Base-by-base conservation (phyloP, 2,888 invertebrate species). In the Hydrotaea diabolus region DNA sequence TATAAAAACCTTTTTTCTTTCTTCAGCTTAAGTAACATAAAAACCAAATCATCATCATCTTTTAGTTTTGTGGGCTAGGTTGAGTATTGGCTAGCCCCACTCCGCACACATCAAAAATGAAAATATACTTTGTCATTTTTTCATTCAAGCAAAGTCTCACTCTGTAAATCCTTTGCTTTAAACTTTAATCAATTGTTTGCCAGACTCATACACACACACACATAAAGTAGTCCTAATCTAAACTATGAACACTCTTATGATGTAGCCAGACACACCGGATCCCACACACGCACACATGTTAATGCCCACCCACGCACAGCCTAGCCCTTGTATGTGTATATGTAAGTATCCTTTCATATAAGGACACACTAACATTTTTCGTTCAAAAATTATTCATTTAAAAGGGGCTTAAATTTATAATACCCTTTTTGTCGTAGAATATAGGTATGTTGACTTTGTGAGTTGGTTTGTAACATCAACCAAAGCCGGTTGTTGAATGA, bases 141-240 rank as follows among this genome's bases (percentile, higher is more conserved):
- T 62, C 26, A 4, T 36, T n/a, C 15, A 15, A 7, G 23, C 59
- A n/a, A 5, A 31, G 36, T n/a, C 13, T 36, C 59, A 59, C 59
- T n/a, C 26, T 17, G 17, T 77, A 80, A 83, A 77, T 55, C 77
- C 80, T 62, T 72, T 80, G 39, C 80, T 77, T 80, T 77, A 66
- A 75, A 55, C 62, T 74, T 77, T 80, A 80, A 83, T 77, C 80
- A 83, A 80, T 83, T 80, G 80, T 74, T 73, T 71, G 64, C 55
- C 39, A 80, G 71, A 53, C 53, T 66, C 77, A 31, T 69, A 80
- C 73, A 77, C 69, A 39, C 72, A 57, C 73, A 62, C 72, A 49
- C 64, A 71, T 19, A 31, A 15, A 39, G 17, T 43, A 66, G 66
- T 3, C 66, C 43, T 66, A 66, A 66, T 66, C 66, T 55, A 55